These are phyloP conservation scores for Sibirionetta formosa DNA, from an alignment of 2,797 vertebrate species.

Conservation along the genomic window DNA sequence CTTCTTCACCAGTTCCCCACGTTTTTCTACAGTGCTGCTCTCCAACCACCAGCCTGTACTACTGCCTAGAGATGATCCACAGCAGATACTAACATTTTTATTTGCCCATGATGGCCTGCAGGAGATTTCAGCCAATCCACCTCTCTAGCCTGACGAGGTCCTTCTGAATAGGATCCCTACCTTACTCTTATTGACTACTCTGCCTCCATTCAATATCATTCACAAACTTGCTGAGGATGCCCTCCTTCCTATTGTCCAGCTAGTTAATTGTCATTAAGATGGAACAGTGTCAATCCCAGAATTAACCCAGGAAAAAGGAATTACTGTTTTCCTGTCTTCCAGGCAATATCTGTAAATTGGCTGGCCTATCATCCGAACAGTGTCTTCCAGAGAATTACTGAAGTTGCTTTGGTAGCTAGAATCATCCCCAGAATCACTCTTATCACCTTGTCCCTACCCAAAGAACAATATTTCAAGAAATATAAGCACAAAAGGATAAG, in stretches of 20 bases:
- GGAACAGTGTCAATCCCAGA: background rate
- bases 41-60: background rate
- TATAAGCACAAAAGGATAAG: background rate
- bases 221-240: background rate
- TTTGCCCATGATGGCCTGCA: background rate
- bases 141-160: background rate
- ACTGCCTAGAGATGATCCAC: background rate
- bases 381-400: background rate
- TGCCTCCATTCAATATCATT: background rate
- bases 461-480: background rate
- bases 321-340: background rate
- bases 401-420: background rate
- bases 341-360: background rate
- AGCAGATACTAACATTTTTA: background rate
- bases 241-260: background rate
- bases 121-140: background rate
- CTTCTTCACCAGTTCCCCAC: background rate
- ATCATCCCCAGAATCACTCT: background rate
- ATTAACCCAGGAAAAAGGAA: background rate
- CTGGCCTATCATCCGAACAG: background rate
- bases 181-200: accelerated
- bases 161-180: background rate
- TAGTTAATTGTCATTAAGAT: background rate
- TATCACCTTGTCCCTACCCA: background rate
- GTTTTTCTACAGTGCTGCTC: background rate